phyloP scores from a whole-genome alignment of 2,113 vertebrate genomes.

The Petaurus breviceps region DNA sequence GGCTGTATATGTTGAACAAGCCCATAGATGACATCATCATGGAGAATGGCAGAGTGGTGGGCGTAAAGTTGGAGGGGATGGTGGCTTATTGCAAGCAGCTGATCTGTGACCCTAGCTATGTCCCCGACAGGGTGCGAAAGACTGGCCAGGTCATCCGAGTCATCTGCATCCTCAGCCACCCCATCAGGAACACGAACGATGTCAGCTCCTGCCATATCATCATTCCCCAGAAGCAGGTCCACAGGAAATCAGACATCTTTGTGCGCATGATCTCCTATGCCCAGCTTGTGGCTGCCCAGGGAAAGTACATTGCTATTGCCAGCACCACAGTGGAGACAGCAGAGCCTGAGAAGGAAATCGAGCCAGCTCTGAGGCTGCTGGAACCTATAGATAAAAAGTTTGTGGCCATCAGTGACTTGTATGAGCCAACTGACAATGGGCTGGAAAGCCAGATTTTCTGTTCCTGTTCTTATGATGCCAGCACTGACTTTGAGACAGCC shows the following conservation, averaged over 20 bases:
- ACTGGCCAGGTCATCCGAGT: constrained; percentile 89
- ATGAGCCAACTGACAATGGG: constrained; percentile 88
- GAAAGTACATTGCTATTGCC: background rate
- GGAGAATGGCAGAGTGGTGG: constrained; percentile 87
- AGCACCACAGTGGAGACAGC: background rate
- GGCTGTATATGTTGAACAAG: constrained; percentile 92
- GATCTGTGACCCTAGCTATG: constrained; percentile 81
- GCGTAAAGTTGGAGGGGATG: constrained; percentile 91
- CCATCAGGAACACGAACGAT: constrained; percentile 89
- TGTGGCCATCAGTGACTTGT: constrained; percentile 90
- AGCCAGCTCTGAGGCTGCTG: background rate
- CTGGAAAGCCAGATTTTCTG: constrained; percentile 91
- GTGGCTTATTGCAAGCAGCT: constrained; percentile 88
- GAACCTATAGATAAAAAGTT: constrained; percentile 60
- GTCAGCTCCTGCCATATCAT: constrained; percentile 92
- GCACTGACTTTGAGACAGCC: constrained; percentile 91
- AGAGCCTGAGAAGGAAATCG: background rate
- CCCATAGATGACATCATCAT: constrained; percentile 91
- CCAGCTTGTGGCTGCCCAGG: background rate
- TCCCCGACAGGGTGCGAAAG: constrained; percentile 86
- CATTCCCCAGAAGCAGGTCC: constrained; percentile 91
- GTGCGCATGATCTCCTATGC: background rate
- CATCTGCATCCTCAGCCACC: constrained; percentile 90
- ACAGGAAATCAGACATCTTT: constrained; percentile 88
- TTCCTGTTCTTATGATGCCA: constrained; percentile 89